These are phyloP conservation scores for Leucosticte australis DNA, from an alignment of 2,113 vertebrate genomes.

Conservation along the genomic window DNA sequence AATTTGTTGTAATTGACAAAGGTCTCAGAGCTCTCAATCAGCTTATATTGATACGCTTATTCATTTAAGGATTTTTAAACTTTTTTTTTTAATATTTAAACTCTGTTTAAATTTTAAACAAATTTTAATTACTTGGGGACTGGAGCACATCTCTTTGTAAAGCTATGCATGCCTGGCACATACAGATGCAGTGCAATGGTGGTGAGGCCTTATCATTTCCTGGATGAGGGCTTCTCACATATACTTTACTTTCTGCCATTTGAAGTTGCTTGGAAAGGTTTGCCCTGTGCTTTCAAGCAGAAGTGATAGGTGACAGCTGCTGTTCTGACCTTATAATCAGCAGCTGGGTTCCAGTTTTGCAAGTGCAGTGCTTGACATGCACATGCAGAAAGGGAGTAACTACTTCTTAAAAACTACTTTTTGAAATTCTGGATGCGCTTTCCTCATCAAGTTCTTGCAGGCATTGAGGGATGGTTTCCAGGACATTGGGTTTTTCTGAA, in stretches of 20 bases:
- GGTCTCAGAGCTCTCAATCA: background rate
- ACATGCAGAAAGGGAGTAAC: background rate
- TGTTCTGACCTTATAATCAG: background rate
- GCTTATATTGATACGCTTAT: background rate
- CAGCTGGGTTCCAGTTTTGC: background rate
- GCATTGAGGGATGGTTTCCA: background rate
- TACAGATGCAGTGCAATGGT: background rate
- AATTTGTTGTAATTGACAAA: background rate
- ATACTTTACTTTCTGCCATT: rapidly evolving
- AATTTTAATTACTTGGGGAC: background rate
- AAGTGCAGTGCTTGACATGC: background rate
- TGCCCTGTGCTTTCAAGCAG: background rate
- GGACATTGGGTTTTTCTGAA: background rate
- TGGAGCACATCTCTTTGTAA: background rate
- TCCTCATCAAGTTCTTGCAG: background rate
- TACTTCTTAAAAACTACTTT: background rate
- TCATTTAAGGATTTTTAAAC: background rate
- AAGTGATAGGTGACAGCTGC: background rate
- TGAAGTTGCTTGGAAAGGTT: background rate
- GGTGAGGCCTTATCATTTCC: background rate
- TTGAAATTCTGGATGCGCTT: background rate
- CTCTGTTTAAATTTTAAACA: background rate
- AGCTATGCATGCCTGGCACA: rapidly evolving
- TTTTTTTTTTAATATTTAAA: background rate
- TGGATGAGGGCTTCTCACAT: background rate